Base-by-base conservation (phyloP, 1,140 invertebrate species). In the Bombus vancouverensis region DNA sequence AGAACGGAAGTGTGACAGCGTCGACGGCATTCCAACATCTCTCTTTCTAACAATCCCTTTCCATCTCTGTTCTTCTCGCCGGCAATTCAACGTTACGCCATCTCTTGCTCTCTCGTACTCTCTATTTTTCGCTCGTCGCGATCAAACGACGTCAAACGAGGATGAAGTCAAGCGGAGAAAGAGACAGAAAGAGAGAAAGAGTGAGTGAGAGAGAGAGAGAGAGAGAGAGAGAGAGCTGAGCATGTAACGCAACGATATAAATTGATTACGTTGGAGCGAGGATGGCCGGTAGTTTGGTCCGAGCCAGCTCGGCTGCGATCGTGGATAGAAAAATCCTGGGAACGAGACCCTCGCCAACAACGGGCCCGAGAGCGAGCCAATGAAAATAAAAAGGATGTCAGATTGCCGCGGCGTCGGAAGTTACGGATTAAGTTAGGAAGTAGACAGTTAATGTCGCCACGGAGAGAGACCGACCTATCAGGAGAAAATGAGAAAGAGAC, bases 381-480 rank as follows among this genome's bases (percentile, higher is more conserved):
- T 95, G 93, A 95, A 95, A 95, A 95, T 95, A 95, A 95, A 95
- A 95, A 95, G 95, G 95, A 95, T 95, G 94, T 95, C 95, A 95
- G 94, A 95, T 95, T 95, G 95, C 93, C 93, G 94, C 94, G 93
- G 94, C 94, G 94, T 95, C 94, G 95, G 95, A 95, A 95, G 95
- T 93, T 94, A 94, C 94, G 94, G 95, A 95, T 95, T 95, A 95
- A 95, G 95, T 95, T 95, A 95, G 95, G 95, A 95, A 95, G 94
- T 94, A 92, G 94, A 95, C 94, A 93, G 94, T 95, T 95, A 95
- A 94, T 91, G 92, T 93, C 90, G 91, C 89, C 91, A 88, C 82
- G 91, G 89, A 90, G 92, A 89, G 91, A 93, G 88, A 70, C 47
- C 76, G 66, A 75, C 42, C 66, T 44, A 76, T 42, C 65, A 47